phyloP scores from a whole-genome alignment of 2,797 vertebrate species.

The Lepus townsendii region DNA sequence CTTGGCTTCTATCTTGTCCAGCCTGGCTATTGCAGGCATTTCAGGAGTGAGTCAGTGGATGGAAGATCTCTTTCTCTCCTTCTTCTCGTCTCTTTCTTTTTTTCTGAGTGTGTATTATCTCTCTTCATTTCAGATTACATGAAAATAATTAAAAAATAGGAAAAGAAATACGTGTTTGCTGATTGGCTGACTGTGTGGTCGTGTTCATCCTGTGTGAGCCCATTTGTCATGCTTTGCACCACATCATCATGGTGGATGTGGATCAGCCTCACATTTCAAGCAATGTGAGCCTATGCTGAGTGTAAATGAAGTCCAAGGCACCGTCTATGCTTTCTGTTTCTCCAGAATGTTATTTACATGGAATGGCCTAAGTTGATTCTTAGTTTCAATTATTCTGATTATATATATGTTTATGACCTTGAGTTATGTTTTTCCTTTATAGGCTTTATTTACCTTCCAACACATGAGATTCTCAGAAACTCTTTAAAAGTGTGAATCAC shows the following conservation, averaged over 20 bases:
- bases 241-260: not conserved
- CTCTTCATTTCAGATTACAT: too few species aligned
- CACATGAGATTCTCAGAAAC: not conserved
- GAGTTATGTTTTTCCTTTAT: not conserved
- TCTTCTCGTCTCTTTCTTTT: too few species aligned
- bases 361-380: not conserved
- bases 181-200: not conserved
- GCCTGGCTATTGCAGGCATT: too few species aligned
- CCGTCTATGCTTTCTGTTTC: not conserved
- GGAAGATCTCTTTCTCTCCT: too few species aligned
- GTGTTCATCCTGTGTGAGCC: not conserved
- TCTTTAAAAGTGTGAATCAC: not conserved
- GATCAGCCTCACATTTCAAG: not conserved
- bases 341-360: slow-evolving; percentile 8
- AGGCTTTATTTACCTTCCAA: not conserved
- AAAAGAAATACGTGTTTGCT: not conserved
- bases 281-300: not conserved
- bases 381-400: slow-evolving; percentile 7
- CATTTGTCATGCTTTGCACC: not conserved
- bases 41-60: too few species aligned
- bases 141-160: too few species aligned
- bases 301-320: not conserved
- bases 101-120: too few species aligned
- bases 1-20: too few species aligned
- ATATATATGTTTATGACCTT: not conserved